A percentile compares a stretch with the other conserved stretches of the same genome.
Evolutionary conservation across 2,888 invertebrate genomes (phyloP).

Genomic region (Lampropteryx suffumata): DNA sequence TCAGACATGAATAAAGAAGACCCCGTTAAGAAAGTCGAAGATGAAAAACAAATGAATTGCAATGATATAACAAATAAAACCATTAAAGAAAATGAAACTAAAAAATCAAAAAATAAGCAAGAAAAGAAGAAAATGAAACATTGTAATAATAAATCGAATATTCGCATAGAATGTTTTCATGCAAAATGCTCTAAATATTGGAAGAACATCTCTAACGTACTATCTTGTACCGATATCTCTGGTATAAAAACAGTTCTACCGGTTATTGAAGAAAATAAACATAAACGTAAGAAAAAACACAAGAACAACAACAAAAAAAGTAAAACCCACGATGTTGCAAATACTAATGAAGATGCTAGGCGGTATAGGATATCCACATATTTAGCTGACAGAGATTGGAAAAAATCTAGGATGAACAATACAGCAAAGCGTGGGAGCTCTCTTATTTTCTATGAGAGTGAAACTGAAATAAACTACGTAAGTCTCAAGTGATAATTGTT

Average conservation of each 20-base stretch:
- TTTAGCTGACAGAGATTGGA: conserved; percentile 34
- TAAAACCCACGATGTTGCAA: not conserved
- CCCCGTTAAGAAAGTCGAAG: not conserved
- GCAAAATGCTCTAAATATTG: conserved; percentile 33
- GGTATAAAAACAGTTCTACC: conserved; percentile 24
- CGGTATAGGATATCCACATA: conserved; percentile 22
- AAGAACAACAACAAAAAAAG: conserved; percentile 10
- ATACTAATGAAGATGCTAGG: conserved; percentile 7
- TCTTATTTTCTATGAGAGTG: conserved; percentile 3
- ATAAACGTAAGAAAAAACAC: conserved; percentile 45
- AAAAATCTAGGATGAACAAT: conserved; percentile 13
- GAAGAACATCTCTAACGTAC: conserved; percentile 35
- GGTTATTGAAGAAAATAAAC: conserved; percentile 34
- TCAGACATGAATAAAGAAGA: conserved; percentile 1
- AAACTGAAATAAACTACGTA: conserved; percentile 24
- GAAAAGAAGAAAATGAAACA: not conserved
- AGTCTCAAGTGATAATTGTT: not conserved
- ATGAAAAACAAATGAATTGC: not conserved
- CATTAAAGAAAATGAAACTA: not conserved
- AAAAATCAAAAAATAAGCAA: not conserved
- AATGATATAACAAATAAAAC: not conserved
- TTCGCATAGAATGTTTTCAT: conserved; percentile 6
- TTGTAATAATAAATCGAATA: conserved; percentile 1
- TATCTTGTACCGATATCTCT: conserved; percentile 20
- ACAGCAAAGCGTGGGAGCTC: not conserved